Base-by-base conservation (phyloP, 2,797 vertebrate species). In the Chelon auratus region DNA sequence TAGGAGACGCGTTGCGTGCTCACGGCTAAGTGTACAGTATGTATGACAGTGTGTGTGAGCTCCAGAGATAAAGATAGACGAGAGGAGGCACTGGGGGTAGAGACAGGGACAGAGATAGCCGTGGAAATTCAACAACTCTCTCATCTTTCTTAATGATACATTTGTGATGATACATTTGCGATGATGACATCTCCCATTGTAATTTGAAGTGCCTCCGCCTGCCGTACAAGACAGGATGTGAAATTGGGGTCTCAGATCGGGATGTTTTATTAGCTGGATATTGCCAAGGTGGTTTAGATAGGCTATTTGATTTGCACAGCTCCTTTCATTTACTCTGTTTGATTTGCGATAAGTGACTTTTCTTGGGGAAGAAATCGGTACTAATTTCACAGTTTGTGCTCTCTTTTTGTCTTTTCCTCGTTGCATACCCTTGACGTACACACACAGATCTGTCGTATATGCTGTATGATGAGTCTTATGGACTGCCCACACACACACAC, bases 301-400 rank as follows among this genome's bases (percentile, higher is more conserved):
- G 72, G 57, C 75, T 72, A 72, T 87, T 91, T 81, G 86, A 91
- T 89, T 90, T 86, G 71, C 65, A 30, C 75, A 20, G 68, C 69
- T 88, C 74, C 78, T 86, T 86, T 90, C 83, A 87, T 91, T 91
- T 84, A 79, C 68, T 61, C 66, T 62, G 61, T 89, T 85, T 91
- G 85, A 91, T 89, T 91, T 90, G 84, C 48, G 64, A 84, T 88
- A 85, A 90, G 83, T 81, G 86, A 80, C 77, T 81, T 81, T 86
- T 88, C 72, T 76, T 59, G 47, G 7, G 65, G 62, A 86, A 75
- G 75, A 80, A 89, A 84, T 86, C 62, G 0, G 63, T 72, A 36
- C 72, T 82, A 86, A 86, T 85, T 90, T 86, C 75, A 81, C 83
- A 84, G 83, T 85, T 89, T 80, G 73, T 78, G 71, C 84, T 83